Evolutionary conservation across 1,140 invertebrate species (phyloP).

Genomic region (Metaphire vulgaris): DNA sequence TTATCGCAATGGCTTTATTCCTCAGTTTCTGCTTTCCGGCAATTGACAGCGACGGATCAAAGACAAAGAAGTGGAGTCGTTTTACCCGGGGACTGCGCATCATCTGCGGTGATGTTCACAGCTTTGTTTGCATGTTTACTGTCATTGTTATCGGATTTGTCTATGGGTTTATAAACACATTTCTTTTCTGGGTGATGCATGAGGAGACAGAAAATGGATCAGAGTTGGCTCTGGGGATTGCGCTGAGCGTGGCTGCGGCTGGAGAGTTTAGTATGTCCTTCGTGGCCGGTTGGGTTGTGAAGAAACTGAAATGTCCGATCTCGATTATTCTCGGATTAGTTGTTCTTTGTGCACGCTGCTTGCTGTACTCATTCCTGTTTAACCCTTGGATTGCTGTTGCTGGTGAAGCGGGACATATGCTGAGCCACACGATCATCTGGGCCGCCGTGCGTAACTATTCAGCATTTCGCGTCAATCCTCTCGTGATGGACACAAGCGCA

Average conservation of each 20-base stretch:
- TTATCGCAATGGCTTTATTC: not conserved
- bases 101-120: not conserved
- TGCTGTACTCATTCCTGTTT: conserved; percentile 12
- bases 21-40: conserved; percentile 9
- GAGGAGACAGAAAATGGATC: conserved; percentile 1
- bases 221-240: conserved; percentile 1
- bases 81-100: not conserved
- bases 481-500: conserved; percentile 5
- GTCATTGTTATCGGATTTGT: conserved; percentile 5
- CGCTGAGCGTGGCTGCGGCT: not conserved
- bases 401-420: not conserved
- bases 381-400: conserved; percentile 7
- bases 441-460: conserved; percentile 10
- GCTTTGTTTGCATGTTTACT: not conserved
- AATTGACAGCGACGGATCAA: not conserved
- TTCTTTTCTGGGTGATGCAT: conserved; percentile 13
- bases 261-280: conserved; percentile 5
- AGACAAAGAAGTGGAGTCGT: conserved; percentile 10
- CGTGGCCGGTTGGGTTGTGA: conserved; percentile 9
- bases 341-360: not conserved
- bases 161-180: not conserved
- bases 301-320: conserved; percentile 1
- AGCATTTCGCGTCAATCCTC: not conserved
- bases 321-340: conserved; percentile 11
- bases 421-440: not conserved